Conservation (phyloP, 1,140 invertebrate species). For the Camponotus floridanus region DNA sequence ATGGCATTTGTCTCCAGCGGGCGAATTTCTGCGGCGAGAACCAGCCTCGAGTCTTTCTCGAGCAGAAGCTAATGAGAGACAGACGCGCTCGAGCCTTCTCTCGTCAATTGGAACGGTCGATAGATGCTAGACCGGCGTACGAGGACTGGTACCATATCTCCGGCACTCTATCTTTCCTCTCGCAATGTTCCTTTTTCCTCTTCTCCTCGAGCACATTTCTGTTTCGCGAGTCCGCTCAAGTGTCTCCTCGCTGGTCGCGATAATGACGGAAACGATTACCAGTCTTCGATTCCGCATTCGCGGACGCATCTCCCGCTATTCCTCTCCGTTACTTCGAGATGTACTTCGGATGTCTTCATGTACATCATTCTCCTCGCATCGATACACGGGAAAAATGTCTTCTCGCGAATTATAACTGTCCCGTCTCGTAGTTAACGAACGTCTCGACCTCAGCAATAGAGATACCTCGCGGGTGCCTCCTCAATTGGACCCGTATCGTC, state of each 20-base stretch:
- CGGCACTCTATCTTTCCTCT: not conserved
- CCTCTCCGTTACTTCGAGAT: conserved; percentile 10
- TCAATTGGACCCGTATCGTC: conserved; percentile 33
- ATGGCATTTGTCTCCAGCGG: not conserved
- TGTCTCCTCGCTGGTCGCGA: not conserved
- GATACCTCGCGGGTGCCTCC: conserved; percentile 4
- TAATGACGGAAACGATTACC: not conserved
- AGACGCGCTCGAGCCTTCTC: not conserved
- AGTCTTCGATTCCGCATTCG: not conserved
- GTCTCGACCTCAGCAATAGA: not conserved
- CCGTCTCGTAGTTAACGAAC: no score
- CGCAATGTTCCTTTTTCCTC: not conserved
- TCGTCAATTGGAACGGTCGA: conserved; percentile 18
- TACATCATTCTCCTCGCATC: not conserved
- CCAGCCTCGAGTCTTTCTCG: not conserved
- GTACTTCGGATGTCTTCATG: not conserved
- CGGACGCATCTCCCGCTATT: no score
- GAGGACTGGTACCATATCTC: not conserved
- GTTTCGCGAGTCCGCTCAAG: not conserved
- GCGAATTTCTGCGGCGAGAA: not conserved
- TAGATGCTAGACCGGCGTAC: not conserved
- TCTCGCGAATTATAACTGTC: not conserved
- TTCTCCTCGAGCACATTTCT: not conserved
- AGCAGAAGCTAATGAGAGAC: not conserved
- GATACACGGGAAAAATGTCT: not conserved